Percentiles rank a stretch among this genome's conserved stretches.
These are phyloP conservation scores for Procavia capensis DNA, from an alignment of 2,113 vertebrate genomes.

Conservation along the genomic window DNA sequence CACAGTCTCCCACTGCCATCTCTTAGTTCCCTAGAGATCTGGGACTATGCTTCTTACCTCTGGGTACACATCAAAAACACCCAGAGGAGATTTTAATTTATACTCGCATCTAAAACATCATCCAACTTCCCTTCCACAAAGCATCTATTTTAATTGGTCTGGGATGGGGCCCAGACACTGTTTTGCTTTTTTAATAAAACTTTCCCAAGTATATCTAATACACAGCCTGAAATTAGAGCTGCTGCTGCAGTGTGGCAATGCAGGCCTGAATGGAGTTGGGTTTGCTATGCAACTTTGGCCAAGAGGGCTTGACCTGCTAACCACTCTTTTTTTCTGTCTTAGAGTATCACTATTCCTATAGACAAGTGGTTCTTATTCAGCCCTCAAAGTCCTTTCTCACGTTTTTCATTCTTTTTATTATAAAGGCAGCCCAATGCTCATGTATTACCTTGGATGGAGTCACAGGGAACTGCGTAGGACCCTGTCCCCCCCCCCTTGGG, in stretches of 20 bases:
- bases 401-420: background rate
- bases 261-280: background rate
- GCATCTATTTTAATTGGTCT: background rate
- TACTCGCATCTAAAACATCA: background rate
- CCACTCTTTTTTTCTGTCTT: background rate
- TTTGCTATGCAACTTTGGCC: background rate
- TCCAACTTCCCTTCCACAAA: background rate
- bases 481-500: background rate
- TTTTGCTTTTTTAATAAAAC: background rate
- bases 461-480: background rate
- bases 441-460: background rate
- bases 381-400: background rate
- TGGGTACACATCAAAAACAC: background rate
- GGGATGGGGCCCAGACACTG: background rate
- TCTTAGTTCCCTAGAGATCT: background rate
- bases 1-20: background rate
- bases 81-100: background rate
- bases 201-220: background rate
- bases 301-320: background rate
- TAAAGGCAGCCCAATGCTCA: background rate
- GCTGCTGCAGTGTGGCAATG: background rate
- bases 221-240: background rate
- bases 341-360: background rate
- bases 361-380: background rate
- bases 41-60: background rate